Conservation (phyloP, 2,888 invertebrate species). For the Rhamphomyia laevipes region DNA sequence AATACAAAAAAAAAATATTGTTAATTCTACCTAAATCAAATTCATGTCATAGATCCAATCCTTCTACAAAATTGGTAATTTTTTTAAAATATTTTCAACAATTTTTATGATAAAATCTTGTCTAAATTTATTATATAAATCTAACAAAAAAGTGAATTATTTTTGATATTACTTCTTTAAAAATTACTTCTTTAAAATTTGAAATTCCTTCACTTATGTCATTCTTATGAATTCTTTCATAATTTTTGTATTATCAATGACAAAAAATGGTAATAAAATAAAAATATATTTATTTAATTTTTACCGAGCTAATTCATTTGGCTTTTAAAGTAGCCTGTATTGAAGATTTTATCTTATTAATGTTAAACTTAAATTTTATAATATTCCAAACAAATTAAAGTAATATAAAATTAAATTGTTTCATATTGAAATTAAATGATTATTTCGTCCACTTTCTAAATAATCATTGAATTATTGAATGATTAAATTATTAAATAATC, state of each 20-base stretch:
- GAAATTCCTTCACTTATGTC: not conserved
- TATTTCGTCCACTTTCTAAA: conserved; percentile 39
- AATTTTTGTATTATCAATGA: too few species aligned
- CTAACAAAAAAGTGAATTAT: too few species aligned
- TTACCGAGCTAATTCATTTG: too few species aligned
- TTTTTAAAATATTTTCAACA: conserved; percentile 52
- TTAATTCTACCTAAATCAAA: conserved; percentile 57
- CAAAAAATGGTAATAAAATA: too few species aligned
- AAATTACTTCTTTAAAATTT: too few species aligned
- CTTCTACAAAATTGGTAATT: conserved; percentile 51
- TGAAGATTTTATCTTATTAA: too few species aligned
- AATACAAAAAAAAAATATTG: conserved; percentile 50
- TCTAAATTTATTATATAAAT: conserved; percentile 17
- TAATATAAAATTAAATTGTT: conserved; percentile 50
- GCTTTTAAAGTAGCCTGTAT: too few species aligned
- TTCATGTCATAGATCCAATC: conserved; percentile 45
- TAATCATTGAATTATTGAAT: conserved; percentile 40
- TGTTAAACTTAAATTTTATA: conserved; percentile 50
- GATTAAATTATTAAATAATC: conserved; percentile 18
- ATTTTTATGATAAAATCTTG: conserved; percentile 33
- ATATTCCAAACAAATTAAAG: conserved; percentile 48
- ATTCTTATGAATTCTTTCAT: not conserved
- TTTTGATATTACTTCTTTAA: too few species aligned
- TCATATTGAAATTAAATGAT: conserved; percentile 49
- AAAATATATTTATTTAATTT: too few species aligned